These are phyloP conservation scores for Cylas formicarius DNA, from an alignment of 1,140 invertebrate species.

Conservation along the genomic window DNA sequence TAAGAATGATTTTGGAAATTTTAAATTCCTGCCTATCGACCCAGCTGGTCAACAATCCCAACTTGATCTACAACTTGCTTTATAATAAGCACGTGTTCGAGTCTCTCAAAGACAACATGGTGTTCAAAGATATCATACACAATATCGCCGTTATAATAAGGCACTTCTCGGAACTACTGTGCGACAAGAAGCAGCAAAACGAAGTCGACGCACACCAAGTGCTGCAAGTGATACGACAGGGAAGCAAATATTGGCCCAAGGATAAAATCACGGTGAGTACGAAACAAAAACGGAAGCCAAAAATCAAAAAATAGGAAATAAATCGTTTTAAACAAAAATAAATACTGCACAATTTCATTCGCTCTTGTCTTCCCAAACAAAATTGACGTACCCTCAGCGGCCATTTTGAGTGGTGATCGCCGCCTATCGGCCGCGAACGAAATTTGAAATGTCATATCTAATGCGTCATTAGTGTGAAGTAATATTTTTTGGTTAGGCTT, in stretches of 20 bases:
- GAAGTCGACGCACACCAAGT: slow-evolving; percentile 79
- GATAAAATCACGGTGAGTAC: slow-evolving; percentile 77
- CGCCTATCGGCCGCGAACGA: too few species aligned
- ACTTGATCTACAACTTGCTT: slow-evolving; percentile 91
- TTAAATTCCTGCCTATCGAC: slow-evolving; percentile 87
- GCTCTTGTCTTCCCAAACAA: too few species aligned
- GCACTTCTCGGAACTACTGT: slow-evolving; percentile 39
- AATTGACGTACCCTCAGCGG: too few species aligned
- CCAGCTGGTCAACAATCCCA: slow-evolving; percentile 84
- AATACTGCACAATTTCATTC: too few species aligned
- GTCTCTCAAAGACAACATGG: slow-evolving; percentile 75
- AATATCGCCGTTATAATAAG: slow-evolving; percentile 86
- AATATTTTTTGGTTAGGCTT: too few species aligned
- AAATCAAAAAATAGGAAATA: too few species aligned
- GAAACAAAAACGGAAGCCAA: too few species aligned
- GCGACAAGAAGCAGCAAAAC: slow-evolving; percentile 37
- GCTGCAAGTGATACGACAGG: slow-evolving; percentile 77
- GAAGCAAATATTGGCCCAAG: slow-evolving; percentile 79
- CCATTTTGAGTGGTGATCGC: too few species aligned
- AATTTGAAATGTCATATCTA: too few species aligned
- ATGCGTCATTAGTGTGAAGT: too few species aligned
- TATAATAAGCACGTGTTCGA: slow-evolving; percentile 91
- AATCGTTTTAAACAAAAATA: too few species aligned
- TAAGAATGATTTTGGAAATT: slow-evolving; percentile 93
- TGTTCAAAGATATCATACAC: slow-evolving; percentile 92